Evolutionary conservation across 30 jellyfish, hydroid and myxozoan genomes (phyloP).

Genomic region (Phacellophora camtschatica): DNA sequence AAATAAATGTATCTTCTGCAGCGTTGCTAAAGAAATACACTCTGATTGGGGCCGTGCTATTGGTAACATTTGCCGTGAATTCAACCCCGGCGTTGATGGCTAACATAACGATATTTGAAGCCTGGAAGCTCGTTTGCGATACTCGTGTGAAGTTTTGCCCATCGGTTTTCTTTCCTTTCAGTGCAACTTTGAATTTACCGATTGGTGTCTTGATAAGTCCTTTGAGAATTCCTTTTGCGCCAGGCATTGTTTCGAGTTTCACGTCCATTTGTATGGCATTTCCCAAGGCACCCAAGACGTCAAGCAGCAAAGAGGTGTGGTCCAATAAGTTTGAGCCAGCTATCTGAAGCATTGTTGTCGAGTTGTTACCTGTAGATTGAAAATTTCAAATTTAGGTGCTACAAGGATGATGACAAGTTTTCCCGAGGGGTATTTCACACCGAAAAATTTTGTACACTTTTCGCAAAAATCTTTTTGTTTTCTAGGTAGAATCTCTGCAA

Average conservation of each 20-base stretch:
- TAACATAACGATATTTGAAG: slow-evolving; percentile 16
- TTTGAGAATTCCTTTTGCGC: neutral
- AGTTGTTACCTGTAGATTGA: slow-evolving; percentile 13
- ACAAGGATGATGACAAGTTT: no score
- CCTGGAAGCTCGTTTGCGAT: slow-evolving; percentile 25
- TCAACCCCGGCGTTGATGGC: slow-evolving; percentile 29
- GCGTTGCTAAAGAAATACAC: slow-evolving; percentile 14
- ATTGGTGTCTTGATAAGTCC: slow-evolving; percentile 22
- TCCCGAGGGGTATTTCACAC: no score
- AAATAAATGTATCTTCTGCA: neutral
- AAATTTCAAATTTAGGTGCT: no score
- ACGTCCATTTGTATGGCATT: neutral
- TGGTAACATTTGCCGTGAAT: slow-evolving; percentile 29
- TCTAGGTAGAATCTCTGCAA: no score
- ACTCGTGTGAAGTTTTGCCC: slow-evolving; percentile 48
- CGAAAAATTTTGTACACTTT: no score
- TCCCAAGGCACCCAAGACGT: slow-evolving; percentile 11
- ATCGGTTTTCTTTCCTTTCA: slow-evolving; percentile 7
- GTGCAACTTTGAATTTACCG: slow-evolving; percentile 12
- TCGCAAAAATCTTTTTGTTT: no score
- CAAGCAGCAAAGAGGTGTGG: neutral
- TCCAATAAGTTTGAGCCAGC: slow-evolving; percentile 23
- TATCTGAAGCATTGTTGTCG: slow-evolving; percentile 43
- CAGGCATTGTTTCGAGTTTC: neutral
- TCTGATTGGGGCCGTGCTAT: slow-evolving; percentile 11